Conservation (phyloP, 2,888 invertebrate species). For the Drosophila heteroneura region DNA sequence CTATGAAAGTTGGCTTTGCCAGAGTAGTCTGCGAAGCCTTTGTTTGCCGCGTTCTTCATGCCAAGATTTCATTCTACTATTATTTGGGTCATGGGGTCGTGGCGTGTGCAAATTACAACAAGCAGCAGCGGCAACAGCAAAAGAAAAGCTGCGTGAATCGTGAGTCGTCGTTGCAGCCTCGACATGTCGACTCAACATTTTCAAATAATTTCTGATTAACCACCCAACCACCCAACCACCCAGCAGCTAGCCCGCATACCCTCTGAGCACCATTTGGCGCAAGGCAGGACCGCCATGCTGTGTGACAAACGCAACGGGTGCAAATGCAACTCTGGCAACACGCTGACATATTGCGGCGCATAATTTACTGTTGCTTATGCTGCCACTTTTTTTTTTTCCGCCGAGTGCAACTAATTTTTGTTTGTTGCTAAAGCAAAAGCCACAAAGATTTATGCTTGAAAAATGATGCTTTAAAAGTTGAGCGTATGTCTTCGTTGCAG, state of each 20-base stretch:
- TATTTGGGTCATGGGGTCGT: slow-evolving; percentile 77
- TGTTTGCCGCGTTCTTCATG: slow-evolving; percentile 54
- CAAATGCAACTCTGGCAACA: slow-evolving; percentile 67
- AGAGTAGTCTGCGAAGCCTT: slow-evolving; percentile 29
- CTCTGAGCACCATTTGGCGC: slow-evolving; percentile 10
- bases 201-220: slow-evolving; percentile 78
- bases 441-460: slow-evolving; percentile 74
- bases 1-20: slow-evolving; percentile 67
- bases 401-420: slow-evolving; percentile 80
- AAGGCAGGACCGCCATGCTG: slow-evolving; percentile 62
- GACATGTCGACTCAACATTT: slow-evolving; percentile 79
- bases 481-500: slow-evolving; percentile 60
- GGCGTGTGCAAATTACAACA: slow-evolving; percentile 75
- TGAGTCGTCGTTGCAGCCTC: slow-evolving; percentile 34
- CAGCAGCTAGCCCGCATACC: background rate
- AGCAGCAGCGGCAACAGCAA: slow-evolving; percentile 21
- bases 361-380: slow-evolving; percentile 77
- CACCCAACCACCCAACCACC: background rate
- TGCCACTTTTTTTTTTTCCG: slow-evolving; percentile 16
- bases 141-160: slow-evolving; percentile 63
- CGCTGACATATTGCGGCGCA: slow-evolving; percentile 79
- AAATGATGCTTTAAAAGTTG: slow-evolving; percentile 80
- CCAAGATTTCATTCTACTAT: slow-evolving; percentile 49
- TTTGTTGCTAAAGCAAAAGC: slow-evolving; percentile 68
- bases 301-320: slow-evolving; percentile 79